A percentile compares a stretch with the other conserved stretches of the same genome.
Evolutionary conservation across 2,797 vertebrate genomes (phyloP).

Genomic region (Momotus momota): DNA sequence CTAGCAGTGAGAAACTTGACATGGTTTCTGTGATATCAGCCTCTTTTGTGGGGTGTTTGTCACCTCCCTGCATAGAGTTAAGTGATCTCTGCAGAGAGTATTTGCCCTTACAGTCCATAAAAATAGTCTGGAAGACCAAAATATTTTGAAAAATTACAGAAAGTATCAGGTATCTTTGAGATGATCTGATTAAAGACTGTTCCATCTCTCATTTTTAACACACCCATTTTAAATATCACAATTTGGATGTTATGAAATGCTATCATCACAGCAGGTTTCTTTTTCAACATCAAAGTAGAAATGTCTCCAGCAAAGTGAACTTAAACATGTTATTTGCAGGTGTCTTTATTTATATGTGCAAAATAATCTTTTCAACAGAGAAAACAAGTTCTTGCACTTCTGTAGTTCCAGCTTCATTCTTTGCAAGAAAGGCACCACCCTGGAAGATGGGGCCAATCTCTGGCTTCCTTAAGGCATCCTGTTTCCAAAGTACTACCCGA

Average conservation of each 20-base stretch:
- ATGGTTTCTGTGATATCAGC: not conserved
- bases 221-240: constrained; percentile 20
- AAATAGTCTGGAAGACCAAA: constrained; percentile 51
- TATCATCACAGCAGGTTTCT: not conserved
- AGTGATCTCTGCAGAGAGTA: constrained; percentile 27
- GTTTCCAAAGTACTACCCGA: not conserved
- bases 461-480: not conserved
- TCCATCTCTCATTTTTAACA: constrained; percentile 23
- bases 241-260: not conserved
- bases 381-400: not conserved
- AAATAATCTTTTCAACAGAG: not conserved
- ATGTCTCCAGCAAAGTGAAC: not conserved
- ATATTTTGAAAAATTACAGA: constrained; percentile 54
- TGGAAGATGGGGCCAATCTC: not conserved
- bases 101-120: constrained; percentile 44
- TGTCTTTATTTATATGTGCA: not conserved
- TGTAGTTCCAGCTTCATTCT: not conserved
- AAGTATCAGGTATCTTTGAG: constrained; percentile 40
- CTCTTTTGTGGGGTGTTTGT: not conserved
- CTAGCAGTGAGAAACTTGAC: not conserved
- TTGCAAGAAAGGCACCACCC: not conserved
- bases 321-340: not conserved
- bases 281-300: constrained; percentile 33
- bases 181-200: constrained; percentile 7
- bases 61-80: not conserved